Conservation (phyloP, 1,140 invertebrate species). For the Diprion similis region DNA sequence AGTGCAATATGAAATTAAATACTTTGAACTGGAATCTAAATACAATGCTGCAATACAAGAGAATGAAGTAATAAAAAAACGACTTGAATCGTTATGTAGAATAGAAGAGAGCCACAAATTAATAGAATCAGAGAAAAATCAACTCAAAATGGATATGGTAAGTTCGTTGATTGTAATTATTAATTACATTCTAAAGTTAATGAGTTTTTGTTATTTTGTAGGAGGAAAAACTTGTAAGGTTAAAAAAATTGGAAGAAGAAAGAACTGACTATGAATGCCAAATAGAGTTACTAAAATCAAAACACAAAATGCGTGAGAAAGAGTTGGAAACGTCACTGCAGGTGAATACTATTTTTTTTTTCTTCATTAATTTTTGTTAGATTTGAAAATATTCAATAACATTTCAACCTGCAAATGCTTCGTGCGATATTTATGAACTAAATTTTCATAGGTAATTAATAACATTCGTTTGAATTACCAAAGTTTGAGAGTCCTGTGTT, state of each 20-base stretch:
- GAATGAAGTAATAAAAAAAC: constrained; percentile 15
- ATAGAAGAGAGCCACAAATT: constrained; percentile 13
- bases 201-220: background rate
- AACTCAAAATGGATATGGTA: constrained; percentile 18
- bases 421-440: too few species aligned
- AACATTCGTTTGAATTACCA: too few species aligned
- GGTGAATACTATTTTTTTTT: constrained; percentile 12
- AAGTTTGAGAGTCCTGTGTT: too few species aligned
- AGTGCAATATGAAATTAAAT: background rate
- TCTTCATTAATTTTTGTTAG: background rate
- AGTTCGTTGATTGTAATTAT: background rate
- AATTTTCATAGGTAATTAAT: too few species aligned
- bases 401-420: background rate
- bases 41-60: constrained; percentile 10
- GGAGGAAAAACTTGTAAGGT: background rate
- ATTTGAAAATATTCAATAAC: background rate
- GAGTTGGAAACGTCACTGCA: constrained; percentile 29
- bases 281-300: constrained; percentile 23
- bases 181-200: background rate
- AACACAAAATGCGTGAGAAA: constrained; percentile 28
- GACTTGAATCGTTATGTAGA: constrained; percentile 15
- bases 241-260: constrained; percentile 1
- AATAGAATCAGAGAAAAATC: constrained; percentile 27
- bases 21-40: constrained; percentile 8
- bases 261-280: constrained; percentile 15